Conservation (phyloP, 2,113 vertebrate species). For the Ursus arctos region DNA sequence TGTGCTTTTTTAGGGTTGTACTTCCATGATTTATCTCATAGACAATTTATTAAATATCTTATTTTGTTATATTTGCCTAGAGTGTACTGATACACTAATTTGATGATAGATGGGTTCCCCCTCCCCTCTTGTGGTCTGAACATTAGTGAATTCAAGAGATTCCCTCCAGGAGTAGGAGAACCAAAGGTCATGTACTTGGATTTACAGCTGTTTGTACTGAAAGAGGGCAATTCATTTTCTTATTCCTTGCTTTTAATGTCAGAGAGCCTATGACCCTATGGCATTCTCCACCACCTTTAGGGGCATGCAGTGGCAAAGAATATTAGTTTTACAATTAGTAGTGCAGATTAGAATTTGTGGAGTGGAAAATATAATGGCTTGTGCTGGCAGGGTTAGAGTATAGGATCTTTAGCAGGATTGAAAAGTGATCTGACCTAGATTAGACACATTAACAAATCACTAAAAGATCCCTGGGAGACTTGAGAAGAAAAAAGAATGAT, state of each 20-base stretch:
- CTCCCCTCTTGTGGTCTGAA: neutral
- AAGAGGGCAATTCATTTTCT: neutral
- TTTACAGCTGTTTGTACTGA: neutral
- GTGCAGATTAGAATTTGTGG: neutral
- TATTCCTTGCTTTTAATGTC: conserved; percentile 12
- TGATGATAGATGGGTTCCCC: neutral
- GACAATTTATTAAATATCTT: neutral
- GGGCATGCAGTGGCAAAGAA: neutral
- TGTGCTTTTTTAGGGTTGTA: neutral
- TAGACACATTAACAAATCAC: neutral
- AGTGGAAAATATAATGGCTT: conserved; percentile 31
- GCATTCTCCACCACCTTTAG: neutral
- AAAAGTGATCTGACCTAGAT: neutral
- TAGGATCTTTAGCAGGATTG: neutral
- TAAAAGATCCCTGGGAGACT: neutral
- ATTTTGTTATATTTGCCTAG: neutral
- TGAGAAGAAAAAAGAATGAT: neutral
- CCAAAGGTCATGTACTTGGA: neutral
- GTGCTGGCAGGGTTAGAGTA: neutral
- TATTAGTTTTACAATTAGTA: neutral
- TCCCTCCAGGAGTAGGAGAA: neutral
- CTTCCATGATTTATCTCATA: neutral
- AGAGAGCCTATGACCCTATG: neutral
- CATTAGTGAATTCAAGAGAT: neutral
- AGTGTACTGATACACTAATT: neutral